phyloP scores from a whole-genome alignment of 2,113 vertebrate species.

The Hyla sarda region DNA sequence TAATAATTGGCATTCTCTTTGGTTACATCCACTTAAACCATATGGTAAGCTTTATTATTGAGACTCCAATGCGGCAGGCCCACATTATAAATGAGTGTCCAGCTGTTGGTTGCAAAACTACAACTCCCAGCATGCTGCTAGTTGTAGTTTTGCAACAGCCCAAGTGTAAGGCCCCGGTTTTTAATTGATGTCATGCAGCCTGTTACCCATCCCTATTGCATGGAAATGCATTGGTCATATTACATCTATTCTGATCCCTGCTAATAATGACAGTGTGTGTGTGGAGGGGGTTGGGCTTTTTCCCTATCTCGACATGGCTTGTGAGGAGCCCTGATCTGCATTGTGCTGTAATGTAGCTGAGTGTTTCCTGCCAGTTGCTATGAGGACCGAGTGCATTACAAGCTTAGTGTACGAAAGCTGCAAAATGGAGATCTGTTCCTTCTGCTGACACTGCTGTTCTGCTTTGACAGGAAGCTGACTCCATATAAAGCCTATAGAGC shows the following conservation, averaged over 20 bases:
- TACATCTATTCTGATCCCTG: too few species aligned
- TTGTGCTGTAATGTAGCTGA: neutral
- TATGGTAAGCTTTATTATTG: slow-evolving; percentile 69
- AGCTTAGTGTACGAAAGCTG: neutral
- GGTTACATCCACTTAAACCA: slow-evolving; percentile 74
- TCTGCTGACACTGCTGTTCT: neutral
- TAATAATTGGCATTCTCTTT: slow-evolving; percentile 78
- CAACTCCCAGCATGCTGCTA: too few species aligned
- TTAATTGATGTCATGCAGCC: neutral
- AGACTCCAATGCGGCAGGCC: slow-evolving; percentile 58
- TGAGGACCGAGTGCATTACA: neutral
- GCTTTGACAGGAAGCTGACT: neutral
- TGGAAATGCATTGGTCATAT: too few species aligned
- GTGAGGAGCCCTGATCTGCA: neutral
- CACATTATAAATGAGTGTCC: slow-evolving; percentile 58
- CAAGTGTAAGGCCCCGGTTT: too few species aligned
- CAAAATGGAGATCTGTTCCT: slow-evolving; percentile 1
- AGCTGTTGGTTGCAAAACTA: too few species aligned
- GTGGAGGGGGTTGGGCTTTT: too few species aligned
- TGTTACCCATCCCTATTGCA: neutral
- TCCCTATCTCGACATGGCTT: too few species aligned
- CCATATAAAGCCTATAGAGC: neutral
- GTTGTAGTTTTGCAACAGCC: too few species aligned
- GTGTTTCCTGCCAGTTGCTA: neutral
- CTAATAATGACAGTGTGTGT: too few species aligned